Conservation (phyloP, 2,797 vertebrate species). For the Rallus crepitans region DNA sequence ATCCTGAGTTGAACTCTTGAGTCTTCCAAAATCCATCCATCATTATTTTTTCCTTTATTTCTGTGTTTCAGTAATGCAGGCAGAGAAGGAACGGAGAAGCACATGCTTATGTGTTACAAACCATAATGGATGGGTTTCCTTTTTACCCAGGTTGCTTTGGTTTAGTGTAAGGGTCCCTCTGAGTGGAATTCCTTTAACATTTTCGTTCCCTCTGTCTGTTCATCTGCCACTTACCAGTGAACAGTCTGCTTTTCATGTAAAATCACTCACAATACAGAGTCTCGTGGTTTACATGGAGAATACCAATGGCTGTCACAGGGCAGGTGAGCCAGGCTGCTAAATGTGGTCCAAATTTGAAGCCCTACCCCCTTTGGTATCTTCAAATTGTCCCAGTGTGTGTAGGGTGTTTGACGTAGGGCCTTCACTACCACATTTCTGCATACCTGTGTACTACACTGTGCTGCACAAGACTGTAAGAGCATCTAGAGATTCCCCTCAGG, state of each 20-base stretch:
- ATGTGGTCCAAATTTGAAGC: background rate
- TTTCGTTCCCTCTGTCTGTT: background rate
- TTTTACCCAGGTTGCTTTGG: constrained; percentile 24
- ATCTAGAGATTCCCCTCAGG: background rate
- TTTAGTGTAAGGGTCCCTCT: background rate
- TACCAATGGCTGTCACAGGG: background rate
- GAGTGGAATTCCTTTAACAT: background rate
- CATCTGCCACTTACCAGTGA: background rate
- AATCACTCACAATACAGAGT: background rate
- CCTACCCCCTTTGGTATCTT: background rate
- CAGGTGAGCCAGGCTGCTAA: background rate
- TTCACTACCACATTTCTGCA: background rate
- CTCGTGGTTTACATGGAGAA: background rate
- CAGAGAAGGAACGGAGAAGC: background rate
- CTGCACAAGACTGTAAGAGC: background rate
- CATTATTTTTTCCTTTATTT: constrained; percentile 24
- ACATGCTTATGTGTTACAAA: background rate
- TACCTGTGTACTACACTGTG: background rate
- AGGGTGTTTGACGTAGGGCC: background rate
- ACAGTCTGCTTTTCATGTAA: background rate
- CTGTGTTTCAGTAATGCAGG: background rate
- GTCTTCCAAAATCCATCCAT: constrained; percentile 54
- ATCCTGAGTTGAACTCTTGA: constrained; percentile 52
- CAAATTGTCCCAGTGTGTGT: background rate
- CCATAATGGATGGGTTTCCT: background rate